Evolutionary conservation across 2,113 vertebrate genomes (phyloP).

Genomic region (Oryzias javanicus): DNA sequence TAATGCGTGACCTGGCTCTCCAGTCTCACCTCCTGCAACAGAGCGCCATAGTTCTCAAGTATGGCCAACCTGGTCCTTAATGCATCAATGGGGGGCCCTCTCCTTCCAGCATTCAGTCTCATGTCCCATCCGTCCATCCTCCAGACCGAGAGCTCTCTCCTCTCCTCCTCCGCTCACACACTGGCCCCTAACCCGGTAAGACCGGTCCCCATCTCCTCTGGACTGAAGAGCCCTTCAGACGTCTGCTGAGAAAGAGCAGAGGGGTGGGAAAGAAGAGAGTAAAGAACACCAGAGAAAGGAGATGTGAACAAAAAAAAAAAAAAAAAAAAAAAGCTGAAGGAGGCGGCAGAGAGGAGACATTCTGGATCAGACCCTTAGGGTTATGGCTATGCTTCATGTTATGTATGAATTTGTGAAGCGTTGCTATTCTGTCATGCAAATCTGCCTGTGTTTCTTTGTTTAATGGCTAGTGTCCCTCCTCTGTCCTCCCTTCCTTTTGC

Average conservation of each 20-base stretch:
- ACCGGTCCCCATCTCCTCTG: slow-evolving; percentile 65
- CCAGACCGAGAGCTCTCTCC: slow-evolving; percentile 62
- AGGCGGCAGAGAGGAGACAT: slow-evolving; percentile 61
- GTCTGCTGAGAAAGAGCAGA: slow-evolving; percentile 76
- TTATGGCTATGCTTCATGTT: slow-evolving; percentile 57
- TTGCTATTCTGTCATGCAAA: slow-evolving; percentile 73
- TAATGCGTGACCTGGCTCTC: slow-evolving; percentile 71
- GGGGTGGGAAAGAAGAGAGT: slow-evolving; percentile 61
- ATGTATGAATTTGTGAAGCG: slow-evolving; percentile 65
- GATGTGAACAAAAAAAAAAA: slow-evolving; percentile 53
- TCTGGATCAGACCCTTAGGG: slow-evolving; percentile 57
- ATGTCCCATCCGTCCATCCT: slow-evolving; percentile 54
- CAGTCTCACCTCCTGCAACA: slow-evolving; percentile 65
- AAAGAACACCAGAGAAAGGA: slow-evolving; percentile 46
- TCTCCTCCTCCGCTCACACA: slow-evolving; percentile 36
- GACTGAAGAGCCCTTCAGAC: slow-evolving; percentile 72
- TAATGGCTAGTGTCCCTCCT: slow-evolving; percentile 54
- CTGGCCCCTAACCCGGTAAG: slow-evolving; percentile 60
- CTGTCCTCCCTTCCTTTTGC: slow-evolving; percentile 62
- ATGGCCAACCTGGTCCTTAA: slow-evolving; percentile 72
- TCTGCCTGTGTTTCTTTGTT: slow-evolving; percentile 64
- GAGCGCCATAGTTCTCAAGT: slow-evolving; percentile 69
- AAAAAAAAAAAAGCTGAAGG: slow-evolving; percentile 47
- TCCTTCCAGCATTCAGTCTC: slow-evolving; percentile 66
- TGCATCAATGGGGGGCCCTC: slow-evolving; percentile 73